Conservation (phyloP, 2,113 vertebrate genomes). For the Upupa epops region DNA sequence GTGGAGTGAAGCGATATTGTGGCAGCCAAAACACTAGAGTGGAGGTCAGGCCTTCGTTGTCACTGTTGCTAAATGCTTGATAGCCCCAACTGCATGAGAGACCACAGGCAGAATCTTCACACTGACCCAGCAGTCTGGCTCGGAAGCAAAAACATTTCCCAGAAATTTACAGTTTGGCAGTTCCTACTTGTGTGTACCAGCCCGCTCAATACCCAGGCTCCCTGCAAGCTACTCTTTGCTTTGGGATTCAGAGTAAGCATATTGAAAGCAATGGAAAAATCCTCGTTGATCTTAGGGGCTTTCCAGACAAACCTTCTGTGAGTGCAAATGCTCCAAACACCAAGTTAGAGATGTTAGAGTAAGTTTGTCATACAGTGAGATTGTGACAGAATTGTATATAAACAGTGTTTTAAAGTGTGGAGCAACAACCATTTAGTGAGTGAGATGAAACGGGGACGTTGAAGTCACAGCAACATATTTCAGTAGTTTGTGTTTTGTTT, state of each 20-base stretch:
- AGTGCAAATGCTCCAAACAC: slow-evolving; percentile 31
- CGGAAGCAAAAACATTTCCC: background rate
- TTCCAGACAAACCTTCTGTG: slow-evolving; percentile 52
- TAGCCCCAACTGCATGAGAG: background rate
- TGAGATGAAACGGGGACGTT: slow-evolving; percentile 31
- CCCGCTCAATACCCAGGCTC: slow-evolving; percentile 12
- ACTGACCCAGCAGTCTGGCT: slow-evolving; percentile 38
- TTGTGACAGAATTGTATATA: slow-evolving; percentile 20
- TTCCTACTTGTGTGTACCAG: slow-evolving; percentile 22
- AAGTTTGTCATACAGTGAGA: background rate
- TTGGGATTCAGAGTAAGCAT: slow-evolving; percentile 39
- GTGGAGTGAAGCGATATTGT: background rate
- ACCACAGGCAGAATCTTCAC: slow-evolving; percentile 28
- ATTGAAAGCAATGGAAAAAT: slow-evolving; percentile 27
- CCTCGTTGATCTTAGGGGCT: background rate
- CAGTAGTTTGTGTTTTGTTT: slow-evolving; percentile 49
- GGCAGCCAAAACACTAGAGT: background rate
- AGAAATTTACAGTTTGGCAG: slow-evolving; percentile 52
- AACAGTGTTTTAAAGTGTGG: slow-evolving; percentile 45
- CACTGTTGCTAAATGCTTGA: background rate
- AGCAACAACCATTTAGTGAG: background rate
- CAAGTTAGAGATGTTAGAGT: background rate
- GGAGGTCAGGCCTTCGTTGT: background rate
- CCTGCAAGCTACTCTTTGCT: background rate
- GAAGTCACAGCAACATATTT: slow-evolving; percentile 59